Evolutionary conservation across 1,140 invertebrate species (phyloP).

Genomic region (Trichomalopsis sarcophagae): DNA sequence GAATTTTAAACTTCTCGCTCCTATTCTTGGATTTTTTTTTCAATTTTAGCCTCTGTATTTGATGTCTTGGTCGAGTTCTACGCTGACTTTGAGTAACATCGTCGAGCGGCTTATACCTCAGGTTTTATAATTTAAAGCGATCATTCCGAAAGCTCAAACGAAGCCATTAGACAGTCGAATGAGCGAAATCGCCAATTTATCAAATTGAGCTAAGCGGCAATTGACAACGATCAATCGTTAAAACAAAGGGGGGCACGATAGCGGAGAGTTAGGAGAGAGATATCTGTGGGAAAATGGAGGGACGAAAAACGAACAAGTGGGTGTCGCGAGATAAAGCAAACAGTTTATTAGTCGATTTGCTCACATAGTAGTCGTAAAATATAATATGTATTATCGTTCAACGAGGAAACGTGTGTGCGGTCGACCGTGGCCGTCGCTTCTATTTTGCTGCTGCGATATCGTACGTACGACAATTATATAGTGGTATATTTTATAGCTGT

Average conservation of each 20-base stretch:
- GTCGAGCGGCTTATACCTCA: no score
- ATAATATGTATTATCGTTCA: conserved; percentile 63
- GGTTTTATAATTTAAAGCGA: no score
- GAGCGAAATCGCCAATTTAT: no score
- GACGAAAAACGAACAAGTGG: not conserved
- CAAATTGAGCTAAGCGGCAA: not conserved
- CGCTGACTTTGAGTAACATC: no score
- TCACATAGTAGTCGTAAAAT: conserved; percentile 65
- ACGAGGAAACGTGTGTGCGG: conserved; percentile 60
- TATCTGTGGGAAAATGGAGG: not conserved
- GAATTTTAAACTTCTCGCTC: not conserved
- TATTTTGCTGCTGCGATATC: conserved; percentile 41
- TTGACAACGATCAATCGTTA: not conserved
- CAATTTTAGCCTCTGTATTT: not conserved
- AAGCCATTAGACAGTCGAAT: no score
- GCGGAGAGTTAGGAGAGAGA: not conserved
- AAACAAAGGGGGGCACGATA: not conserved
- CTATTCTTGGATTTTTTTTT: not conserved
- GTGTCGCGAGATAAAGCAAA: conserved; percentile 62
- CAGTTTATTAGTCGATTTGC: conserved; percentile 66
- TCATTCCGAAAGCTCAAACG: no score
- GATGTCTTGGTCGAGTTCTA: no score
- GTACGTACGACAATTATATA: conserved; percentile 46
- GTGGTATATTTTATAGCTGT: not conserved
- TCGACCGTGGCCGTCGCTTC: not conserved